Conservation (phyloP, 1,140 invertebrate genomes). For the Drosophila guanche region DNA sequence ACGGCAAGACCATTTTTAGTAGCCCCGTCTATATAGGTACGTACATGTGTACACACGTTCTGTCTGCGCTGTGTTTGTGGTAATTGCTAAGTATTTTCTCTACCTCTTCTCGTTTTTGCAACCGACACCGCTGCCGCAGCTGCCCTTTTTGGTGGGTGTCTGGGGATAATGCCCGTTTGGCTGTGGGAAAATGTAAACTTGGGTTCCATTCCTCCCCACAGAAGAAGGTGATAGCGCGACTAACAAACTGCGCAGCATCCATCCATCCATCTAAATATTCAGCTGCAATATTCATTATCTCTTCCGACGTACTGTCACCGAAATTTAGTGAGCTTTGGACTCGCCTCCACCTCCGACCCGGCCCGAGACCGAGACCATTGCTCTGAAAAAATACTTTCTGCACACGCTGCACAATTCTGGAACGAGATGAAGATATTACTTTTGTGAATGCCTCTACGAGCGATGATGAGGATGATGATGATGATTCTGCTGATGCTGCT, state of each 20-base stretch:
- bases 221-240: constrained; percentile 35
- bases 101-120: constrained; percentile 17
- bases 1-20: constrained; percentile 71
- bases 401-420: constrained; percentile 51
- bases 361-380: not conserved
- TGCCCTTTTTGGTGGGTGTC: constrained; percentile 59
- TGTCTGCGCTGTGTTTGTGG: constrained; percentile 35
- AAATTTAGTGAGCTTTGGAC: constrained; percentile 36
- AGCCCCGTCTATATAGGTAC: constrained; percentile 63
- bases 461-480: constrained; percentile 38
- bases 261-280: not conserved
- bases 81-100: constrained; percentile 55
- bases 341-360: not conserved
- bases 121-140: constrained; percentile 8
- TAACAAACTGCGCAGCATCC: constrained; percentile 35
- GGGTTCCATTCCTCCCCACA: not conserved
- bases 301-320: constrained; percentile 29
- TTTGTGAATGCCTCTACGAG: constrained; percentile 34
- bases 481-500: constrained; percentile 11
- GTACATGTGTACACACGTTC: not conserved
- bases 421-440: constrained; percentile 56
- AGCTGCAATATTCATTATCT: constrained; percentile 34
- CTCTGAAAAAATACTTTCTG: constrained; percentile 28
- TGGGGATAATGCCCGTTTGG: not conserved
- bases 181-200: constrained; percentile 41